Percentiles rank a stretch among this genome's conserved stretches.
phyloP scores from a whole-genome alignment of 2,888 invertebrate genomes.

The Pardosa pseudoannulata region DNA sequence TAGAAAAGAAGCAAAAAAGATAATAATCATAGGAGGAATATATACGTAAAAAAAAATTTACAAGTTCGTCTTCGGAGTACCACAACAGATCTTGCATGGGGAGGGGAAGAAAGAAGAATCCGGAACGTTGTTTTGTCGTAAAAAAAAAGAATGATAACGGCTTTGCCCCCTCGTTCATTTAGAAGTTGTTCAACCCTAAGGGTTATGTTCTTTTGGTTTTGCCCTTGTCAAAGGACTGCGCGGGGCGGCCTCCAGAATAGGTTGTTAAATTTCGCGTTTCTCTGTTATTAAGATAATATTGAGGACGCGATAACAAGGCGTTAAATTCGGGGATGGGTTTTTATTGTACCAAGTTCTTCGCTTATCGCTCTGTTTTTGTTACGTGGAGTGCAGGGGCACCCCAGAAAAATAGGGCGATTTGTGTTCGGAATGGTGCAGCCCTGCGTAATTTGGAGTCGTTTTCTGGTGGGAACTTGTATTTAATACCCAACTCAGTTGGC shows the following conservation, averaged over 20 bases:
- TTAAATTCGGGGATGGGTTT: constrained; percentile 50
- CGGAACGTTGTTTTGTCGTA: constrained; percentile 50
- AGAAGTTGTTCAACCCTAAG: constrained; percentile 54
- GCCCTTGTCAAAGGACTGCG: constrained; percentile 32
- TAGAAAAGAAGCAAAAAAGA: constrained; percentile 17
- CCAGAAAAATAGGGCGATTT: not conserved
- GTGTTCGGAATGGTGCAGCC: not conserved
- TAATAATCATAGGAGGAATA: constrained; percentile 56
- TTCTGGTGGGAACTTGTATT: not conserved
- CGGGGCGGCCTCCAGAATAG: not conserved
- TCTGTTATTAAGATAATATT: constrained; percentile 69
- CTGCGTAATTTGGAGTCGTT: not conserved
- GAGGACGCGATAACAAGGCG: constrained; percentile 64
- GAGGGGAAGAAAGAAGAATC: not conserved
- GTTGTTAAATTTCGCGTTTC: constrained; percentile 57
- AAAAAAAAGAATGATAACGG: constrained; percentile 67
- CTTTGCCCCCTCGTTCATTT: constrained; percentile 65
- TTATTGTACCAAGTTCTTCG: not conserved
- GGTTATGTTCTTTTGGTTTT: constrained; percentile 52
- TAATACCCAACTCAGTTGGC: not conserved
- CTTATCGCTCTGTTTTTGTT: not conserved
- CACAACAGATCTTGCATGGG: not conserved
- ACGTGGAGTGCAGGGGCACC: not conserved
- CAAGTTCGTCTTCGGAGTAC: not conserved
- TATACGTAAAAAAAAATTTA: constrained; percentile 10